These are phyloP conservation scores for Drosophila pandora DNA, from an alignment of 1,140 invertebrate genomes.

Conservation along the genomic window DNA sequence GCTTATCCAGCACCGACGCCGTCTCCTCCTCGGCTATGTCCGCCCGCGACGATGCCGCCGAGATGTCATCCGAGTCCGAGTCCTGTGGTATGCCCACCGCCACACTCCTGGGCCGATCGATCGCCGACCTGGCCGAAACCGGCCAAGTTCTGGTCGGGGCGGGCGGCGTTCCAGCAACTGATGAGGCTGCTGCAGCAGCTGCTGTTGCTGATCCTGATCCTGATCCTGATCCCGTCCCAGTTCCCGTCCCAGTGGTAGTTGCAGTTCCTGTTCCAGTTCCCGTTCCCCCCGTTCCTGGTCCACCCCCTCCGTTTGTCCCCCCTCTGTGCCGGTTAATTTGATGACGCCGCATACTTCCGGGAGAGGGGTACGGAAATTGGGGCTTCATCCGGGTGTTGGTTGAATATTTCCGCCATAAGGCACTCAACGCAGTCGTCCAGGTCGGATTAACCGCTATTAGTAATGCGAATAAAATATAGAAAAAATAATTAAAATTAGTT, in stretches of 20 bases:
- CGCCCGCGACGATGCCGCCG: background rate
- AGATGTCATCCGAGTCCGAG: background rate
- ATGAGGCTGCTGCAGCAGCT: no score
- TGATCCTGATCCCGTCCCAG: no score
- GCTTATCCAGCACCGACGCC: background rate
- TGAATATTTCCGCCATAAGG: background rate
- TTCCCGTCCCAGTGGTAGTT: no score
- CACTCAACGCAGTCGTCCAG: background rate
- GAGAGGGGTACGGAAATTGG: background rate
- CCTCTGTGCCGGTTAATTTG: background rate
- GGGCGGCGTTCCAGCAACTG: background rate
- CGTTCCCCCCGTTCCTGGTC: no score
- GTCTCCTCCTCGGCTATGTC: background rate
- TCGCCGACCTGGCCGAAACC: background rate
- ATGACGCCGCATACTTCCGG: constrained; percentile 1
- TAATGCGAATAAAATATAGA: no score
- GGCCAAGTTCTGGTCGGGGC: background rate
- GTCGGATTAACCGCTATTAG: background rate
- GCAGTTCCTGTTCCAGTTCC: no score
- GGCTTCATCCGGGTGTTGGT: background rate
- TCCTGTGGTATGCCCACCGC: background rate
- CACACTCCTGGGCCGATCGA: no score
- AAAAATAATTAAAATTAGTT: no score
- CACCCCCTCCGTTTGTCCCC: background rate
- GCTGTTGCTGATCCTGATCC: no score